Percentiles rank a stretch among this genome's conserved stretches.
Conservation (phyloP, 2,888 invertebrate species). For the Tethea ocularis region DNA sequence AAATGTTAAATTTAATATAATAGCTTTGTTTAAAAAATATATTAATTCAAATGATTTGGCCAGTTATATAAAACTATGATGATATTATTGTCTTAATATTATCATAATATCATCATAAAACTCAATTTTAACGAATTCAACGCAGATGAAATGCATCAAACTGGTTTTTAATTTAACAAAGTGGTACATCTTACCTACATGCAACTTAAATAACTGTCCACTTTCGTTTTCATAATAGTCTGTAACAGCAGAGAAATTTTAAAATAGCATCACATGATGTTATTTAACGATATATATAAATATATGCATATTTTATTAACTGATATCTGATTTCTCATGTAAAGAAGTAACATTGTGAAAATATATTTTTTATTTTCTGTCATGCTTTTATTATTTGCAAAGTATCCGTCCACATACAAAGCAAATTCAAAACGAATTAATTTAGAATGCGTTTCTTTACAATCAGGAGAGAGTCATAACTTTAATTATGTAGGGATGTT, state of each 20-base stretch:
- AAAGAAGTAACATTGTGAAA: neutral
- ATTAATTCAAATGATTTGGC: neutral
- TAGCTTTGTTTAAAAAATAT: no score
- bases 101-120: neutral
- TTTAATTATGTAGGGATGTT: no score
- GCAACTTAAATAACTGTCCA: conserved; percentile 3
- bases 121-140: neutral
- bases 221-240: conserved; percentile 10
- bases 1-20: no score
- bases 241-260: conserved; percentile 9
- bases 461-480: no score
- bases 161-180: conserved; percentile 4
- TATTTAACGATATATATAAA: neutral
- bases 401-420: no score
- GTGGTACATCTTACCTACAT: conserved; percentile 4
- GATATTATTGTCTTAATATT: no score
- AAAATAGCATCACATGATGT: neutral
- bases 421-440: no score
- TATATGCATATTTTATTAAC: no score
- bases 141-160: neutral
- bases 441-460: no score
- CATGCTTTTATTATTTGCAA: no score
- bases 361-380: neutral
- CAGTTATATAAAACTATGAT: neutral
- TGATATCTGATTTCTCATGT: neutral